A percentile compares a stretch with the other conserved stretches of the same genome.
phyloP scores from a whole-genome alignment of 1,140 invertebrate species.

The Dendrolimus kikuchii region DNA sequence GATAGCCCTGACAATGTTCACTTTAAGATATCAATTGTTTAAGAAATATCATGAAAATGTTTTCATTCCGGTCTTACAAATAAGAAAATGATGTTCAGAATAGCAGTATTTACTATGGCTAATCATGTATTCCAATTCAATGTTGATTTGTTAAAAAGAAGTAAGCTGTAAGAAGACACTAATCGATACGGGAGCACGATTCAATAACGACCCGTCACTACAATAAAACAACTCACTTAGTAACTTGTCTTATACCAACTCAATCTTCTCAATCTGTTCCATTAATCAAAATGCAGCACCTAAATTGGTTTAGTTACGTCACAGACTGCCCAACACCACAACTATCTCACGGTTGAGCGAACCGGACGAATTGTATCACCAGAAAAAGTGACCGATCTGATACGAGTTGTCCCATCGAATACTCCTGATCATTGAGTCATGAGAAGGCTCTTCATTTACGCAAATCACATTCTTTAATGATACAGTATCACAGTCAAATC shows the following conservation, averaged over 20 bases:
- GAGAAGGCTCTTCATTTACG: constrained; percentile 18
- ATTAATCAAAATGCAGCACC: constrained; percentile 40
- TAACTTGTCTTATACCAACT: constrained; percentile 32
- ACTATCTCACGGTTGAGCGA: constrained; percentile 35
- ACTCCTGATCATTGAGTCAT: constrained; percentile 36
- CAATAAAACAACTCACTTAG: constrained; percentile 24
- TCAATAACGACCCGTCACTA: constrained; percentile 21
- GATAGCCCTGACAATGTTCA: no score
- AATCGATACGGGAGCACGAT: constrained; percentile 22
- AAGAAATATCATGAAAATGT: no score
- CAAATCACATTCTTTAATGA: constrained; percentile 4
- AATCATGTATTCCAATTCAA: constrained; percentile 17
- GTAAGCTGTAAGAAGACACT: constrained; percentile 22
- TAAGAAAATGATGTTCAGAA: no score
- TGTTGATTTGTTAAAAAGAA: constrained; percentile 23
- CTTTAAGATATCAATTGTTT: no score
- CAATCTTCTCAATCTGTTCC: constrained; percentile 42
- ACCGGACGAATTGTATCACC: constrained; percentile 18
- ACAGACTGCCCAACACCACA: constrained; percentile 17
- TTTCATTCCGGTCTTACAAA: no score
- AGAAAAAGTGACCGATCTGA: constrained; percentile 29
- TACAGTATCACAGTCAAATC: no score
- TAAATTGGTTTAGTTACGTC: constrained; percentile 19
- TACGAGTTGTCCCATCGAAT: constrained; percentile 19
- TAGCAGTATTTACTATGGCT: no score